These are phyloP conservation scores for Drosophila mercatorum DNA, from an alignment of 2,888 invertebrate genomes.

Conservation along the genomic window DNA sequence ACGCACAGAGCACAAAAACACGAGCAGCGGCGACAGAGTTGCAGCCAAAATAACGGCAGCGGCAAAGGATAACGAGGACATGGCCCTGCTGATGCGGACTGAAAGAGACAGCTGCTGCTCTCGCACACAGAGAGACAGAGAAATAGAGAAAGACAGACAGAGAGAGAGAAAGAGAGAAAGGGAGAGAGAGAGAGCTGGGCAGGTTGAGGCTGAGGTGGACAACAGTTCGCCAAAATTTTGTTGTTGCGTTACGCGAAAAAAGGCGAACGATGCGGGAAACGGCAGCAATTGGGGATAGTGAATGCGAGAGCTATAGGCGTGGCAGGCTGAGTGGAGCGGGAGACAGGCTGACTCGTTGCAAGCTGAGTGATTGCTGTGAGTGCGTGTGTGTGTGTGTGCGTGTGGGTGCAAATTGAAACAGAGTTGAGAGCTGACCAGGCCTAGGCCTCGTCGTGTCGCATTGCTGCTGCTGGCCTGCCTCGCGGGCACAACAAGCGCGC, in stretches of 20 bases:
- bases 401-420: constrained; percentile 79
- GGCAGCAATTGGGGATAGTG: constrained; percentile 42
- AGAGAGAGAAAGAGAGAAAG: not conserved
- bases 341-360: constrained; percentile 45
- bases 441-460: constrained; percentile 65
- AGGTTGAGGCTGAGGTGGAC: constrained; percentile 4
- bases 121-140: not conserved
- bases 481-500: constrained; percentile 77
- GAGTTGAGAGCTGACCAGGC: constrained; percentile 49
- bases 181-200: not conserved
- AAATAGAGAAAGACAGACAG: not conserved
- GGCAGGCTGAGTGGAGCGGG: constrained; percentile 16
- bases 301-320: constrained; percentile 16
- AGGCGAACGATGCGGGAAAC: constrained; percentile 44
- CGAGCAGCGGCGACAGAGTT: constrained; percentile 57
- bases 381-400: constrained; percentile 13
- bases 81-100: constrained; percentile 33
- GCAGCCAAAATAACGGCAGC: constrained; percentile 57
- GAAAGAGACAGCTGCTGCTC: constrained; percentile 59
- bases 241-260: constrained; percentile 72
- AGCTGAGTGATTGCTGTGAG: constrained; percentile 69
- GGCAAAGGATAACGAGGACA: constrained; percentile 51
- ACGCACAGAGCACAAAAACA: constrained; percentile 60
- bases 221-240: constrained; percentile 49
- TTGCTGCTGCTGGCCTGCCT: constrained; percentile 64